Evolutionary conservation across 1,140 invertebrate genomes (phyloP).

Genomic region (Leguminivora glycinivorella): DNA sequence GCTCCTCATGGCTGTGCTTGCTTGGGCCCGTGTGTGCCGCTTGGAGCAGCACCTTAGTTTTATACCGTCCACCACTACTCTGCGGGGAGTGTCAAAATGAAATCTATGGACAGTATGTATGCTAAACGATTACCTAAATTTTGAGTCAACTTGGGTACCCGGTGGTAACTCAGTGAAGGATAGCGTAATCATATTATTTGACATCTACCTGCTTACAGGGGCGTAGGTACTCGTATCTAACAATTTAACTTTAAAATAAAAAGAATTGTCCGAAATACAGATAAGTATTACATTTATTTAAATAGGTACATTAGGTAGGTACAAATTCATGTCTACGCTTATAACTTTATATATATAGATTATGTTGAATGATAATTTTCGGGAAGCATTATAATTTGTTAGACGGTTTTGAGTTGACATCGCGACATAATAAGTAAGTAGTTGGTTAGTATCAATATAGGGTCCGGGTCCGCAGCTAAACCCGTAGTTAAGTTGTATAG

Average conservation of each 20-base stretch:
- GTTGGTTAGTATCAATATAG: too few species aligned
- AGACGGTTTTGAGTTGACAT: too few species aligned
- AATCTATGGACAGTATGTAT: slow-evolving; percentile 20
- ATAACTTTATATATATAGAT: too few species aligned
- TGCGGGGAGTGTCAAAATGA: background rate
- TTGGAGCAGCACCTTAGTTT: slow-evolving; percentile 41
- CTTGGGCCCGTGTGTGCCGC: slow-evolving; percentile 53
- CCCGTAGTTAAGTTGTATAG: too few species aligned
- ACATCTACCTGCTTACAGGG: too few species aligned
- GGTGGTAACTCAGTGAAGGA: background rate
- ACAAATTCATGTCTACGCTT: too few species aligned
- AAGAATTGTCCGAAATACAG: background rate
- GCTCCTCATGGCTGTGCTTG: slow-evolving; percentile 58
- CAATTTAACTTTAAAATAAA: background rate
- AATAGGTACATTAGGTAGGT: too few species aligned
- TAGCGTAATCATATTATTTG: background rate
- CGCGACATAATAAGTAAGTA: too few species aligned
- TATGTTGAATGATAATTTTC: too few species aligned
- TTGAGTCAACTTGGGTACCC: background rate
- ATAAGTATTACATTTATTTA: too few species aligned
- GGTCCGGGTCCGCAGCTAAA: too few species aligned
- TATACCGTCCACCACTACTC: slow-evolving; percentile 65
- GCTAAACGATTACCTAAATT: slow-evolving; percentile 29
- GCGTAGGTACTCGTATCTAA: background rate
- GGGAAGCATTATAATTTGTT: too few species aligned